Conservation (phyloP, 1,140 invertebrate species). For the Saccostrea cuccullata region DNA sequence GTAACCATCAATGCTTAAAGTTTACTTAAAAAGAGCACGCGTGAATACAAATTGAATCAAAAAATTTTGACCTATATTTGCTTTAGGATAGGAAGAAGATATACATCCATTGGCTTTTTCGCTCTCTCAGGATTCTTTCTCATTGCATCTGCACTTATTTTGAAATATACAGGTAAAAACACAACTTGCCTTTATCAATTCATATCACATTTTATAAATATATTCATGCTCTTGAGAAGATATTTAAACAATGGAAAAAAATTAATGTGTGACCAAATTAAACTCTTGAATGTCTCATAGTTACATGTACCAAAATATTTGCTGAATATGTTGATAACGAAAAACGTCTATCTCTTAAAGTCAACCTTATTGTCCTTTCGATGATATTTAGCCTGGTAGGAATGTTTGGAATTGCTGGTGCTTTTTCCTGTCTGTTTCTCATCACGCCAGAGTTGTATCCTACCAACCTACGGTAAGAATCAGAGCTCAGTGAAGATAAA, state of each 20-base stretch:
- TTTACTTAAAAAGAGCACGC: too few relatives aligned
- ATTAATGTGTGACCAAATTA: too few relatives aligned
- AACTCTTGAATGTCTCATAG: too few relatives aligned
- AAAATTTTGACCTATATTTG: neutral
- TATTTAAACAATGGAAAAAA: too few relatives aligned
- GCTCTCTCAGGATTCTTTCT: neutral
- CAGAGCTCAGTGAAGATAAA: neutral
- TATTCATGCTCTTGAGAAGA: too few relatives aligned
- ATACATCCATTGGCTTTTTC: neutral
- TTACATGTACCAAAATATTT: too few relatives aligned
- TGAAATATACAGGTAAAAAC: constrained; percentile 31
- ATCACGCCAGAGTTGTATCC: constrained; percentile 57
- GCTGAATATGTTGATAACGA: neutral
- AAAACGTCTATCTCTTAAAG: neutral
- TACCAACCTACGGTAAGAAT: constrained; percentile 54
- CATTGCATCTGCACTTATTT: neutral
- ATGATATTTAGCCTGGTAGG: constrained; percentile 37
- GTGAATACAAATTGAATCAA: too few relatives aligned
- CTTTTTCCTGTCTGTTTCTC: constrained; percentile 46
- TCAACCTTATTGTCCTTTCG: neutral
- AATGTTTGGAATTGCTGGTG: constrained; percentile 49
- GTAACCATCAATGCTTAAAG: too few relatives aligned
- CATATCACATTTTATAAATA: too few relatives aligned
- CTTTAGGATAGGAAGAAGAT: neutral
- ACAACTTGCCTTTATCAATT: too few relatives aligned